Conservation (phyloP, 35 echinoderm and acorn worm genomes). For the Holothuria glaberrima region DNA sequence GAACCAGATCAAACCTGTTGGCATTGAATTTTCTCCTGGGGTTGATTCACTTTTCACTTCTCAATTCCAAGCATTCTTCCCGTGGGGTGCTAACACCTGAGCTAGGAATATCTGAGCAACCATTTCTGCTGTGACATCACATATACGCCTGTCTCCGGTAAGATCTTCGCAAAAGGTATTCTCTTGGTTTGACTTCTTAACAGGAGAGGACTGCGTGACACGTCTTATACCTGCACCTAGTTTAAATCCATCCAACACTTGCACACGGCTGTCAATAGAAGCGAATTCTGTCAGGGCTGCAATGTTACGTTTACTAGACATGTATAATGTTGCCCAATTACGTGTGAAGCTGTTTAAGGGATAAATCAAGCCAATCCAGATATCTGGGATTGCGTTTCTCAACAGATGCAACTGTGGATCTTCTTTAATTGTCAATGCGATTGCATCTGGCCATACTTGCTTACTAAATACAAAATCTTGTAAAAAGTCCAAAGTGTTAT, state of each 20-base stretch:
- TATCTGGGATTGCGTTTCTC: neutral
- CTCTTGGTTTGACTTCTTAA: slow-evolving; percentile 2
- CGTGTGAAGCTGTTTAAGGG: neutral
- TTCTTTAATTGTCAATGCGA: neutral
- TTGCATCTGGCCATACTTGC: neutral
- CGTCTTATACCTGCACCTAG: neutral
- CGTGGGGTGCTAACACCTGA: neutral
- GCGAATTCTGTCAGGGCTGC: neutral
- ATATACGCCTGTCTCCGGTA: neutral
- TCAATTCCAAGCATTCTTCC: neutral
- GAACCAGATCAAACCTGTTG: too few relatives aligned
- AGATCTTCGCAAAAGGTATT: slow-evolving; percentile 9
- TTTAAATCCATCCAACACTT: neutral
- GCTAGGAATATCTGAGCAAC: slow-evolving; percentile 12
- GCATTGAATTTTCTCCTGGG: too few relatives aligned
- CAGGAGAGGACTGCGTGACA: neutral
- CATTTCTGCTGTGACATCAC: slow-evolving; percentile 25
- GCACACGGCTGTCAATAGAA: slow-evolving; percentile 2
- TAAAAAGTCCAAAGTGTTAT: neutral
- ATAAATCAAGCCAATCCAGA: slow-evolving; percentile 1
- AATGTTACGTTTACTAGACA: neutral
- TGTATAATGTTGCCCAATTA: neutral
- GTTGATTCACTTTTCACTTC: too few relatives aligned
- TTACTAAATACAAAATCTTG: neutral
- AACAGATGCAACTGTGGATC: neutral